Evolutionary conservation across 2,113 vertebrate species (phyloP).

Genomic region (Dasyprocta punctata): DNA sequence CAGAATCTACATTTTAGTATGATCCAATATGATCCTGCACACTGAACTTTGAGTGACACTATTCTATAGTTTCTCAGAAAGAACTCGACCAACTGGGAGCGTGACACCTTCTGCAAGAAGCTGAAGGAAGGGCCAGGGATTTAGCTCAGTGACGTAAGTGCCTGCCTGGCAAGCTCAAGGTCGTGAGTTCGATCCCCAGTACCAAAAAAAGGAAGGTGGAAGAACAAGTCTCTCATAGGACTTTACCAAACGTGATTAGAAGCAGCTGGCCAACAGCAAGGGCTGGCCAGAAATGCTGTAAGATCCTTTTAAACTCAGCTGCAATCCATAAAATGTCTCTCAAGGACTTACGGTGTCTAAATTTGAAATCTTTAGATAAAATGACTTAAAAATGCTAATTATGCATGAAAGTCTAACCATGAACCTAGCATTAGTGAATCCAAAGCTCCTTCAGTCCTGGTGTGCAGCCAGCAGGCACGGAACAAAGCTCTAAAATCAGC

Average conservation of each 20-base stretch:
- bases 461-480: slow-evolving; percentile 50
- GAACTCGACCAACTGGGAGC: neutral
- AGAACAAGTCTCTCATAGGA: slow-evolving; percentile 39
- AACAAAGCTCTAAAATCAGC: slow-evolving; percentile 15
- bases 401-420: slow-evolving; percentile 74
- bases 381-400: slow-evolving; percentile 79
- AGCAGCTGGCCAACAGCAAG: slow-evolving; percentile 63
- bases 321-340: slow-evolving; percentile 54
- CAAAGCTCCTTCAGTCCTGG: slow-evolving; percentile 58
- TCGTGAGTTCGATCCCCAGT: too few species aligned
- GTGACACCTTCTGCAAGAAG: slow-evolving; percentile 32
- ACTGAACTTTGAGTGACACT: neutral
- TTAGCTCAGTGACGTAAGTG: too few species aligned
- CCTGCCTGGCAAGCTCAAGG: too few species aligned
- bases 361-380: slow-evolving; percentile 78
- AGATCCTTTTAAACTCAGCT: slow-evolving; percentile 69
- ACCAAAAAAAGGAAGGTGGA: too few species aligned
- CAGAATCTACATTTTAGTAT: slow-evolving; percentile 35
- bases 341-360: slow-evolving; percentile 64
- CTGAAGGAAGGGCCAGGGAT: too few species aligned
- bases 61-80: slow-evolving; percentile 45
- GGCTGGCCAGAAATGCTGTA: slow-evolving; percentile 31
- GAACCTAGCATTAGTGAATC: slow-evolving; percentile 65
- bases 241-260: slow-evolving; percentile 50
- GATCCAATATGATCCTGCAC: neutral